phyloP scores from a whole-genome alignment of 2,797 vertebrate species.

The Poeciliopsis presidionis region DNA sequence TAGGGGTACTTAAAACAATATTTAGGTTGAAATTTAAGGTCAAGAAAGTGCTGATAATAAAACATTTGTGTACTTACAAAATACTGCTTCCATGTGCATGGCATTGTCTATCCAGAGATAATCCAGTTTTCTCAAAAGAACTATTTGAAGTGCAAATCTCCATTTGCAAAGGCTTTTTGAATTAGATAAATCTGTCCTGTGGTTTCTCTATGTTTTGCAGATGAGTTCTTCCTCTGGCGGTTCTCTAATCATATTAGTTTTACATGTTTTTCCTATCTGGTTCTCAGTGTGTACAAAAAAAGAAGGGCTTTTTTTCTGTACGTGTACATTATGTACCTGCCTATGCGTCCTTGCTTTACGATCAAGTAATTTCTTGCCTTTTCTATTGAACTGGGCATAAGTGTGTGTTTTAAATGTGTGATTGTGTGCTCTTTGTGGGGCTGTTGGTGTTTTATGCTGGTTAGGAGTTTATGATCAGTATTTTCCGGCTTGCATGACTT shows the following conservation, averaged over 20 bases:
- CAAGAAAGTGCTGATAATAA: neutral
- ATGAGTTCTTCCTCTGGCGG: neutral
- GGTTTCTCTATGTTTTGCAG: neutral
- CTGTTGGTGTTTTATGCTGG: conserved; percentile 76
- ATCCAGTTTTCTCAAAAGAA: neutral
- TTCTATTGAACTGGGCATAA: conserved; percentile 38
- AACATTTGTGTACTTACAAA: neutral
- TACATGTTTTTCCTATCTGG: neutral
- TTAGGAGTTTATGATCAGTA: conserved; percentile 84
- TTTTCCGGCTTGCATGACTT: conserved; percentile 84
- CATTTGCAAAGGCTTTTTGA: neutral
- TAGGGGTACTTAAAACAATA: neutral
- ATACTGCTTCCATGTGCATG: neutral
- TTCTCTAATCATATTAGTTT: neutral
- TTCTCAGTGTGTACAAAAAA: neutral
- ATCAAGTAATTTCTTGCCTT: conserved; percentile 40
- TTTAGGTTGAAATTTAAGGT: neutral
- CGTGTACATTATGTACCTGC: conserved; percentile 33
- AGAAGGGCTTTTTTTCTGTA: conserved; percentile 29
- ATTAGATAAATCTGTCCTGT: conserved; percentile 1
- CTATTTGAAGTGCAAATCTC: conserved; percentile 2
- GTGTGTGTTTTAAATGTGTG: conserved; percentile 21
- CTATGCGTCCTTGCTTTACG: conserved; percentile 20
- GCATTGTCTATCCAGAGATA: neutral
- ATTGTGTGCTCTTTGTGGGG: conserved; percentile 67